Evolutionary conservation across 2,797 vertebrate species (phyloP).

Genomic region (Atherinosoma microstoma): DNA sequence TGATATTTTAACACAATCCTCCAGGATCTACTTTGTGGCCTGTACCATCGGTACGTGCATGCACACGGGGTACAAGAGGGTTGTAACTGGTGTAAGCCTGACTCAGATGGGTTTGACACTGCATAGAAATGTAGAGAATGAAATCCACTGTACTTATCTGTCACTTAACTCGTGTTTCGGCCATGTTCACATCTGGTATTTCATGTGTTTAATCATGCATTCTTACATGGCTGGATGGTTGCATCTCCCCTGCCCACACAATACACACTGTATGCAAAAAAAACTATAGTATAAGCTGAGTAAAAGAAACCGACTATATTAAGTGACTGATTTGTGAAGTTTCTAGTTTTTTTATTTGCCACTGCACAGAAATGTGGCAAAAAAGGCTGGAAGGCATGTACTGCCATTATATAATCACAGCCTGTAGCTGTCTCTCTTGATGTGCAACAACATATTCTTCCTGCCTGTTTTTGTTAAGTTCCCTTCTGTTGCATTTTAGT

Average conservation of each 20-base stretch:
- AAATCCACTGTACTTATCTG: background rate
- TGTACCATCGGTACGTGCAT: slow-evolving; percentile 90
- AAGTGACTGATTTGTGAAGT: background rate
- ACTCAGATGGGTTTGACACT: background rate
- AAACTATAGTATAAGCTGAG: background rate
- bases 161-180: background rate
- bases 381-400: background rate
- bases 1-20: slow-evolving; percentile 93
- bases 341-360: background rate
- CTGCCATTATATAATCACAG: background rate
- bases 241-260: background rate
- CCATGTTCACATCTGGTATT: background rate
- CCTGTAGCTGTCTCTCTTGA: background rate
- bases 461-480: too few relatives aligned
- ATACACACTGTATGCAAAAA: background rate
- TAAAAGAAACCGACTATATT: background rate
- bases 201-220: background rate
- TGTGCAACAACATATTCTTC: background rate
- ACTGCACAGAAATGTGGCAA: background rate
- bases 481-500: background rate
- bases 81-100: background rate
- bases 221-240: background rate
- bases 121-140: background rate
- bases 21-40: slow-evolving; percentile 94
- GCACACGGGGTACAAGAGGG: too few relatives aligned